phyloP scores from a whole-genome alignment of 2,888 invertebrate species.

The Cremastinae sp. region DNA sequence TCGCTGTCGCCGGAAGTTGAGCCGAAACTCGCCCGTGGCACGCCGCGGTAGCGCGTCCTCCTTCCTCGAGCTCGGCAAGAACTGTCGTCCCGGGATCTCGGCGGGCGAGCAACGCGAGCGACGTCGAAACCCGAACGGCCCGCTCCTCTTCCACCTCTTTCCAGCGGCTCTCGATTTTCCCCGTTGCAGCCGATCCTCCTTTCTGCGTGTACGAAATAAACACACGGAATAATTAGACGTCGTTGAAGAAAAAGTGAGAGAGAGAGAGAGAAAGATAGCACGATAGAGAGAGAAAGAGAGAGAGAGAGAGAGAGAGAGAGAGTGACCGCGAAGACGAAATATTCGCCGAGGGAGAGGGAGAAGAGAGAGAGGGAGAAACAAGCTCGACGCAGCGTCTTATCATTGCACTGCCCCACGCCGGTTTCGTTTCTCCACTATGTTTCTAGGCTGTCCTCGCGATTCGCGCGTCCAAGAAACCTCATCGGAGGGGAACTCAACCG shows the following conservation, averaged over 20 bases:
- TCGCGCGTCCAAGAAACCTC: conserved; percentile 47
- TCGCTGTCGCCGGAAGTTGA: neutral
- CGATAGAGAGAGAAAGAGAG: conserved; percentile 19
- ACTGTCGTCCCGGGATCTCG: conserved; percentile 11
- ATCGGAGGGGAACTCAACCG: conserved; percentile 34
- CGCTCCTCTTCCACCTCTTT: conserved; percentile 31
- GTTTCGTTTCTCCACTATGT: conserved; percentile 17
- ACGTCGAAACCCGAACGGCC: conserved; percentile 8
- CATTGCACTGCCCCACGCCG: conserved; percentile 45
- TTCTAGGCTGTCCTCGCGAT: conserved; percentile 30
- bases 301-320: conserved; percentile 50
- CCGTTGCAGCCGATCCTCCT: conserved; percentile 43
- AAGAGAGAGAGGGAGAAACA: conserved; percentile 11
- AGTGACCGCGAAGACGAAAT: neutral
- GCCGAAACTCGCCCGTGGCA: neutral
- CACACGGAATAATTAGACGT: conserved; percentile 73
- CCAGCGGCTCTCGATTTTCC: conserved; percentile 21
- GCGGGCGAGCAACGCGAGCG: neutral
- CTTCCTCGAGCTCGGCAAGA: neutral
- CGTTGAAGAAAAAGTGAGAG: conserved; percentile 28
- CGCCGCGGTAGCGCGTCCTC: neutral
- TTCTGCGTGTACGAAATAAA: conserved; percentile 74
- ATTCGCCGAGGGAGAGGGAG: conserved; percentile 43
- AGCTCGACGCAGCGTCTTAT: conserved; percentile 50
- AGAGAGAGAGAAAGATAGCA: conserved; percentile 31